Conservation (phyloP, 2,888 invertebrate species). For the Drosophila histrio region DNA sequence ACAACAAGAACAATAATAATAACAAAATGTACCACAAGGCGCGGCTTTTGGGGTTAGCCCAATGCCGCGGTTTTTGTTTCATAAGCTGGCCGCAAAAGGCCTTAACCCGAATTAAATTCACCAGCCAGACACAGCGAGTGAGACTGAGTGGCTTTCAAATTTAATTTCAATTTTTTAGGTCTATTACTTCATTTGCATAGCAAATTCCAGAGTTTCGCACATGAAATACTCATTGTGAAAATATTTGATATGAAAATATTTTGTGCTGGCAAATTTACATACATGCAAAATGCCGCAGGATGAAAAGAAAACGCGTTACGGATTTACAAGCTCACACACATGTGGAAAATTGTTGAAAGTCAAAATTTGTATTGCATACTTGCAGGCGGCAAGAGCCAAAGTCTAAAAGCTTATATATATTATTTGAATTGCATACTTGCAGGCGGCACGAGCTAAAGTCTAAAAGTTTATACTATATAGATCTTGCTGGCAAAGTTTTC, state of each 20-base stretch:
- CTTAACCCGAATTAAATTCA: conserved; percentile 68
- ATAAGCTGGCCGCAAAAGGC: conserved; percentile 47
- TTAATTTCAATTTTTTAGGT: conserved; percentile 60
- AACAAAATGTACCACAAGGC: conserved; percentile 61
- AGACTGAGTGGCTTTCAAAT: conserved; percentile 42
- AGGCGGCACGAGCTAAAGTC: background rate
- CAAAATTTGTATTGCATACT: conserved; percentile 34
- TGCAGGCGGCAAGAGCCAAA: conserved; percentile 9
- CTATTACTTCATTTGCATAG: conserved; percentile 61
- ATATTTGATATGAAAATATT: conserved; percentile 61
- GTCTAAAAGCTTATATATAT: background rate
- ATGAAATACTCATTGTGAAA: conserved; percentile 47
- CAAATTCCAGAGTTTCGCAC: conserved; percentile 56
- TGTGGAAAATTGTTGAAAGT: conserved; percentile 9
- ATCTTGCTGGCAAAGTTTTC: no score
- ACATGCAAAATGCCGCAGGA: conserved; percentile 26
- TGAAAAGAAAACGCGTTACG: conserved; percentile 32
- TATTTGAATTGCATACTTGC: conserved; percentile 33
- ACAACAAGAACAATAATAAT: conserved; percentile 66
- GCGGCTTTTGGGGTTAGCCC: conserved; percentile 65
- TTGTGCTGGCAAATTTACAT: conserved; percentile 27
- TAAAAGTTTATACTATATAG: background rate
- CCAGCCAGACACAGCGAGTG: conserved; percentile 14
- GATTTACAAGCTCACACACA: conserved; percentile 17
- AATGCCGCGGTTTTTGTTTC: conserved; percentile 58